Base-by-base conservation (phyloP, 2,113 vertebrate species). In the Gymnarchus niloticus region DNA sequence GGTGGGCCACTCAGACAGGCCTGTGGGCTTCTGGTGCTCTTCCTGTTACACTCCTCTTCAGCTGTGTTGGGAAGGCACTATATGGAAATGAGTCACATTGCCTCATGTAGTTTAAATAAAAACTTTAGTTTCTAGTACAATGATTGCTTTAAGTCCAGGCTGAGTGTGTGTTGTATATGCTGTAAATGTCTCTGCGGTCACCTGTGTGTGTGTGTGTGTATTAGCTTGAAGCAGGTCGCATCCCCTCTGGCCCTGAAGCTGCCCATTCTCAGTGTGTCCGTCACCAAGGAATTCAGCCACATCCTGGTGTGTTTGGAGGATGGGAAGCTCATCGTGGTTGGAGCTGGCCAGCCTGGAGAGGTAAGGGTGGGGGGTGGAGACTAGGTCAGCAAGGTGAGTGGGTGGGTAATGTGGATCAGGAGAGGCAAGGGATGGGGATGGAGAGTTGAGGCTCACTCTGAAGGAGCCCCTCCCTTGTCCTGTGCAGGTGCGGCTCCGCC, bases 251-350 rank as follows among this genome's bases (percentile, higher is more conserved):
- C 94, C 86, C 95, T 99, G 96, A 95, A 95, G 90, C 95, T 99
- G 83, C 95, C 98, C 0, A 92, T 99, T 84, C 94, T 94, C 91
- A 96, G 97, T 54, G 95, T 99, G 87, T 96, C 97, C 0, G 93
- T 99, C 91, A 99, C 97, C 85, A 99, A 98, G 91, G 97, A 99
- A 93, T 94, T 87, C 92, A 99, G 97, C 91, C 98, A 99, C 90
- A 96, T 98, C 89, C 92, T 99, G 12, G 96, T 99, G 91, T 97
- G 98, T 21, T 91, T 99, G 85, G 97, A 97, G 87, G 97, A 99
- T 0, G 98, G 98, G 17, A 99, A 99, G 87, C 93, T 99, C 49
- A 99, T 99, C 0, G 97, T 99, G 88, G 97, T 99, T 90, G 96
- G 97, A 41, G 96, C 97, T 0, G 98, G 98, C 83, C 96, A 98